Evolutionary conservation across 2,797 vertebrate genomes (phyloP), one percentile per base, ranked within the genome.

Genomic region (Enteromius trimaculatus): DNA sequence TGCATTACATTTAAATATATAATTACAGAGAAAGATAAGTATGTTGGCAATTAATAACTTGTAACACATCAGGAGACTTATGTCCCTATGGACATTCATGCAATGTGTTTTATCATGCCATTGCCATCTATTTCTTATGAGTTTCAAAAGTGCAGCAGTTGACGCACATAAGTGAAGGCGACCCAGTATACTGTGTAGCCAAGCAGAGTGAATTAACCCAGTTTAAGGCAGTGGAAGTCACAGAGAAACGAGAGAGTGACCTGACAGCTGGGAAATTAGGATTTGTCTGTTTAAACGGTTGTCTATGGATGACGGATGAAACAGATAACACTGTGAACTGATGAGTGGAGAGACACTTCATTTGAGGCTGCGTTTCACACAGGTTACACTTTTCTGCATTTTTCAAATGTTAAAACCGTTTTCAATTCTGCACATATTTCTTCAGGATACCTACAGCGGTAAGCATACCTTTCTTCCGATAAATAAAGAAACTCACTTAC

Each of bases 131-230:
- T 26, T 77, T 83, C 74, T 78, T 51, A 49, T 39, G 42, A 71
- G 26, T 4, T 53, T 47, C 19, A n/a, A 70, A 76, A 8, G 19
- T 29, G 3, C 80, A 42, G 31, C 37, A 9, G 21, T 65, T 82
- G 19, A 58, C 5, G 60, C 49, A 23, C 37, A n/a, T 51, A 72
- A 70, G 44, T 42, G 51, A 76, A 79, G 78, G 62, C 29, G 55
- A 76, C 74, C 62, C 34, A 72, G 68, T 80, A 66, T 39, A 55
- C 55, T 34, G 65, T 79, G 58, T 78, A 77, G n/a, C 29, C 75
- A 79, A 70, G 81, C 85, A 81, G 64, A 87, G 58, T 76, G 70
- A 80, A 81, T 81, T 83, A 74, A 82, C 78, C 82, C 81, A 86
- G 42, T 83, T 74, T 49, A 66, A 81, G 11, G 26, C 71, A 79